phyloP scores from a whole-genome alignment of 2,797 vertebrate species.

The Epinephelus awoara region DNA sequence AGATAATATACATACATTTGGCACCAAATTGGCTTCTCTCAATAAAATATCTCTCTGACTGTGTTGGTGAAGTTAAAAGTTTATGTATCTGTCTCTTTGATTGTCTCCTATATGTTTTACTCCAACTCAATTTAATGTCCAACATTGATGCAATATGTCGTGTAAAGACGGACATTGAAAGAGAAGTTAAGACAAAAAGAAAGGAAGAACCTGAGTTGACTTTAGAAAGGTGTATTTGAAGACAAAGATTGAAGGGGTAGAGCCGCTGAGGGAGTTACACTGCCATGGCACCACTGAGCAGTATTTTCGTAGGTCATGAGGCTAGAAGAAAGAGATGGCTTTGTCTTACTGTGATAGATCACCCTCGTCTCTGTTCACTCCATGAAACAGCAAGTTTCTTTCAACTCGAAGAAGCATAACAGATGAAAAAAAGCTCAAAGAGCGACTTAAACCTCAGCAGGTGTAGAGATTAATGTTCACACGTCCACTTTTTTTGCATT shows the following conservation, averaged over 20 bases:
- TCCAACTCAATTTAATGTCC: too few relatives aligned
- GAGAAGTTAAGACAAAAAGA: constrained; percentile 16
- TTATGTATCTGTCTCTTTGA: not conserved
- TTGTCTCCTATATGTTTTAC: not conserved
- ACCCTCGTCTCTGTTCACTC: constrained; percentile 38
- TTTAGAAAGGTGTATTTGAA: constrained; percentile 24
- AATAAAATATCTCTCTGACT: too few relatives aligned
- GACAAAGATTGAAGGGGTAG: constrained; percentile 42
- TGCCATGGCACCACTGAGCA: constrained; percentile 42
- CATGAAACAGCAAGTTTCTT: constrained; percentile 37
- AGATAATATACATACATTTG: too few relatives aligned
- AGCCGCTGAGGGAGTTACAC: constrained; percentile 39
- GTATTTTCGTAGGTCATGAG: constrained; percentile 58
- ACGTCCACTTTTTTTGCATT: not conserved
- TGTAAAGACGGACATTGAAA: not conserved
- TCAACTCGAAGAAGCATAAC: constrained; percentile 1
- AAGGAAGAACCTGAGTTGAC: constrained; percentile 9
- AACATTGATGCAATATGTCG: not conserved
- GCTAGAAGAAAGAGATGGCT: constrained; percentile 50
- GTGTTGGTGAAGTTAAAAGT: not conserved
- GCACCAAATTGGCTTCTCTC: too few relatives aligned
- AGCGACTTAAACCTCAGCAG: constrained; percentile 26
- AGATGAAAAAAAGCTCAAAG: not conserved
- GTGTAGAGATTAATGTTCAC: constrained; percentile 19
- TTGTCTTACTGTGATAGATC: constrained; percentile 63